Evolutionary conservation across 1,140 invertebrate species (phyloP), one percentile per base, ranked within the genome.

Genomic region (Drosophila bocqueti): DNA sequence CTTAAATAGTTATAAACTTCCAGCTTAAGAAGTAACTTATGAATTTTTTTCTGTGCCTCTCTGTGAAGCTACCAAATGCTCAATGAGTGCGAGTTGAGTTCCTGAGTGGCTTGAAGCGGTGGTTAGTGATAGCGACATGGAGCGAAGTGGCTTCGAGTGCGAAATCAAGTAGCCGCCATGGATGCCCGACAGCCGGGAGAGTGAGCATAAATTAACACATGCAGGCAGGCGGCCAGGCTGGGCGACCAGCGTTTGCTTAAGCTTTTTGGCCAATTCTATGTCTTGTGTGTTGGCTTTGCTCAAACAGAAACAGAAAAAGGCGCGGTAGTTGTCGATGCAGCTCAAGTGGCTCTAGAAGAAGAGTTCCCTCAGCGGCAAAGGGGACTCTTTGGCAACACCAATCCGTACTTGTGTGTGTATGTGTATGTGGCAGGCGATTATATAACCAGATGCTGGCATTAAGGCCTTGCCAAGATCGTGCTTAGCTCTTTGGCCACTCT

Each of bases 361-460:
- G 82, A 75, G 74, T 71, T 63, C 66, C 55, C 42, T 21, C 54
- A 13, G 36, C 9, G 45, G 50, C 55, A 9, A 46, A 55, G 36
- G 46, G 55, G 29, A 58, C 68, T 69, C 74, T 84, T 74, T 85
- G 40, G 82, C 78, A 84, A 84, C 62, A 85, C 61, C 74, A 64
- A 36, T 50, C 61, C 47, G 21, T 11, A 42, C 31, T 40, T 42
- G 43, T 68, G 46, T 52, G 40, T 79, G 43, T 75, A 31, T 74
- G 63, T 50, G 36, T 69, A 42, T 79, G 52, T 68, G 68, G 43
- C 63, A 57, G 43, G 21, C 62, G 77, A 76, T 83, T 83, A 81
- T 83, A 85, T 81, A 83, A 84, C 73, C 59, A 74, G 74, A 77
- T 85, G 63, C 81, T 81, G 82, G 71, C 71, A 84, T 84, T 84